These are phyloP conservation scores for Atopsyche davidsoni DNA, from an alignment of 1,140 invertebrate genomes.

Conservation along the genomic window DNA sequence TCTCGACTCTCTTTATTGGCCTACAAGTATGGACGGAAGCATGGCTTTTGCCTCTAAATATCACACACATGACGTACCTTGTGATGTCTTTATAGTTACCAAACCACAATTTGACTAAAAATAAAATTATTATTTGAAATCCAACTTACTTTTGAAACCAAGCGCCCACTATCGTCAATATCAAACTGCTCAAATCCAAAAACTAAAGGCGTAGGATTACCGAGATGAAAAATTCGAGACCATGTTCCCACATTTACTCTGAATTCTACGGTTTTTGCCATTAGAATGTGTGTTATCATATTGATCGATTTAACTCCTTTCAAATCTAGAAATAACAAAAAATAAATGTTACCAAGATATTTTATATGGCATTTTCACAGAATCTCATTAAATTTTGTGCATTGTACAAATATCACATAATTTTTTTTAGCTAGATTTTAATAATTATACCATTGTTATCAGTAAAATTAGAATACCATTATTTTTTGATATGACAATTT, in stretches of 20 bases:
- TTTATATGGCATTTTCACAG: background rate
- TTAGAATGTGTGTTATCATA: conserved; percentile 45
- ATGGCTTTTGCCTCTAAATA: background rate
- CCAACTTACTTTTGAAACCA: conserved; percentile 41
- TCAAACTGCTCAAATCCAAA: conserved; percentile 44
- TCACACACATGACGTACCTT: background rate
- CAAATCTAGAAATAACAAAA: conserved; percentile 35
- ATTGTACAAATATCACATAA: background rate
- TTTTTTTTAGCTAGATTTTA: background rate
- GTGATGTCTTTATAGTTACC: background rate
- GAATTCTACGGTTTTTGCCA: conserved; percentile 48
- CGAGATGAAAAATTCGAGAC: conserved; percentile 46
- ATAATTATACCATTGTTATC: no score
- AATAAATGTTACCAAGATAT: background rate
- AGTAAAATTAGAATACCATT: conserved; percentile 17
- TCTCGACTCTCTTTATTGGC: no score
- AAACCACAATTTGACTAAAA: background rate
- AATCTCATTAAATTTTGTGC: background rate
- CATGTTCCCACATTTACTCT: conserved; percentile 42
- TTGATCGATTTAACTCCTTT: conserved; percentile 45
- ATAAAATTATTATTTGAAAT: no score
- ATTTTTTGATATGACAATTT: conserved; percentile 38
- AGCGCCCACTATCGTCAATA: conserved; percentile 42
- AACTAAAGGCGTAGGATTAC: conserved; percentile 43
- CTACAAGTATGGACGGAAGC: no score